phyloP scores from a whole-genome alignment of 2,113 vertebrate species.

The Petrocephalus zakoni region DNA sequence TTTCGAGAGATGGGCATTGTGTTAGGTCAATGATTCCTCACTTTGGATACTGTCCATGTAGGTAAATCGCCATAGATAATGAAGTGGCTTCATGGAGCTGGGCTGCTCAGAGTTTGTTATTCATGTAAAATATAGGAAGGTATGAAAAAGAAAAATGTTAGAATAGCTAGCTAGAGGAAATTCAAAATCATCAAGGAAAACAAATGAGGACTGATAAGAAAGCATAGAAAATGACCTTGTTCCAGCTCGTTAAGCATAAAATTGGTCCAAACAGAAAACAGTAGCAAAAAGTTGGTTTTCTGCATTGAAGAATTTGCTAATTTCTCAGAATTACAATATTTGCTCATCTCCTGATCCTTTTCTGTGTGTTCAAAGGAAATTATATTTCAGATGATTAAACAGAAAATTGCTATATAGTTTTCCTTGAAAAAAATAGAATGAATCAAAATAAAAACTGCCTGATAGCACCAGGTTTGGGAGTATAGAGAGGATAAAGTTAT shows the following conservation, averaged over 20 bases:
- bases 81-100: not conserved
- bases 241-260: not conserved
- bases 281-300: not conserved
- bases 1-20: not conserved
- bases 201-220: not conserved
- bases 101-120: not conserved
- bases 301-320: not conserved
- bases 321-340: slow-evolving; percentile 1
- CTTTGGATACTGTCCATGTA: not conserved
- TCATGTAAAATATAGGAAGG: not conserved
- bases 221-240: not conserved
- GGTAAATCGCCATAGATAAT: not conserved
- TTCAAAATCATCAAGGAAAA: not conserved
- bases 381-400: not conserved
- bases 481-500: not conserved
- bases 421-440: not conserved
- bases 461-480: not conserved
- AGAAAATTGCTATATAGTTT: not conserved
- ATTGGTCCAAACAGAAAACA: not conserved
- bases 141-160: not conserved
- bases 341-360: not conserved
- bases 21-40: not conserved
- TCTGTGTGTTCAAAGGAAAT: not conserved
- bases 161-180: not conserved
- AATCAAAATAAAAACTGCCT: not conserved